phyloP scores from a whole-genome alignment of 1,140 invertebrate genomes.

The Lepidostoma basale region DNA sequence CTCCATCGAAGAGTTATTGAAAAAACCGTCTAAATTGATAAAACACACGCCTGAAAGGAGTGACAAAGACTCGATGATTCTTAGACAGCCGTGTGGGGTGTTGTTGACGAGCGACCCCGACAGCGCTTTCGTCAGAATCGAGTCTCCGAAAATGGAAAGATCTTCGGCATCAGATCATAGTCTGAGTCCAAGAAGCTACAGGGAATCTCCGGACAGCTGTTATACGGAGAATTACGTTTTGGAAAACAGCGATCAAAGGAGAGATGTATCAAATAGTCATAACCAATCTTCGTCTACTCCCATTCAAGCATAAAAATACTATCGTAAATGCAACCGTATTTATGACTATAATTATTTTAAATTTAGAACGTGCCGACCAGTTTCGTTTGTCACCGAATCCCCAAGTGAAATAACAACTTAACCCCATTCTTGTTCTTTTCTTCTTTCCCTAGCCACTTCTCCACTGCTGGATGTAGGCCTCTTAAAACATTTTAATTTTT shows the following conservation, averaged over 20 bases:
- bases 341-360: too few species aligned
- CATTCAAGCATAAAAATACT: conserved; percentile 1
- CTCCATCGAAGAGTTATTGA: conserved; percentile 84
- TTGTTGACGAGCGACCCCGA: conserved; percentile 28
- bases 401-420: too few species aligned
- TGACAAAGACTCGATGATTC: not conserved
- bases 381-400: too few species aligned
- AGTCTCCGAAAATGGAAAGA: conserved; percentile 17
- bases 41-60: conserved; percentile 37
- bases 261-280: conserved; percentile 29
- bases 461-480: too few species aligned
- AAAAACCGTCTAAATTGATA: conserved; percentile 71
- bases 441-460: too few species aligned
- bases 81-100: conserved; percentile 40
- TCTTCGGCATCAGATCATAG: conserved; percentile 30
- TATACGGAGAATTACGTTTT: conserved; percentile 28
- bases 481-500: too few species aligned
- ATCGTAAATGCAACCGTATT: too few species aligned
- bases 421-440: too few species aligned
- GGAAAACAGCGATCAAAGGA: conserved; percentile 15
- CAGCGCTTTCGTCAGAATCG: not conserved
- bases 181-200: conserved; percentile 37
- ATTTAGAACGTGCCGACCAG: too few species aligned
- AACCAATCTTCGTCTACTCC: conserved; percentile 9
- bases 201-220: conserved; percentile 37